Conservation (phyloP, 1,140 invertebrate genomes). For the Asobara japonica region DNA sequence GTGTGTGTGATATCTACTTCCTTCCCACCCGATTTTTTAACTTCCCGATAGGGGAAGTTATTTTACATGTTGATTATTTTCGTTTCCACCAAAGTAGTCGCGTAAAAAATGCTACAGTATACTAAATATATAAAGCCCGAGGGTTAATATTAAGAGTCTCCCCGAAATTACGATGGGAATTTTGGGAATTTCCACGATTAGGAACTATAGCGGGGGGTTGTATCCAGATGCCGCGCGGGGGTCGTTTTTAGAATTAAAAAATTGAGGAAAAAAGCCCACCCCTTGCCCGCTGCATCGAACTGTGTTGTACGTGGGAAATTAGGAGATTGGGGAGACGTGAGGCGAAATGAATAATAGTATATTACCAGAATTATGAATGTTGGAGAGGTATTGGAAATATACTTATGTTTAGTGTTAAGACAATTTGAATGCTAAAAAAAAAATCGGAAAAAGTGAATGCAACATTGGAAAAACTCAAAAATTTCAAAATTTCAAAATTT, state of each 20-base stretch:
- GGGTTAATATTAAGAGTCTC: background rate
- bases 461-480: too few species aligned
- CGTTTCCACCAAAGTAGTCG: too few species aligned
- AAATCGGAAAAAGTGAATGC: too few species aligned
- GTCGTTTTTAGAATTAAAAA: slow-evolving; percentile 13
- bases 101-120: too few species aligned
- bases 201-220: slow-evolving; percentile 1
- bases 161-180: background rate
- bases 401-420: too few species aligned
- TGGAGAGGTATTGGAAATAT: too few species aligned
- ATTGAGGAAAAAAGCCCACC: slow-evolving; percentile 14
- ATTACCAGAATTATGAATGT: too few species aligned
- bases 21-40: background rate
- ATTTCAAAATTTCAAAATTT: too few species aligned
- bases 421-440: too few species aligned
- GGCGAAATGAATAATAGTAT: background rate
- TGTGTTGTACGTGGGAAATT: slow-evolving; percentile 24
- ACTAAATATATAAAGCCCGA: background rate
- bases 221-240: slow-evolving; percentile 24
- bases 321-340: background rate
- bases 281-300: slow-evolving; percentile 22
- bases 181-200: slow-evolving; percentile 27
- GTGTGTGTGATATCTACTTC: background rate
- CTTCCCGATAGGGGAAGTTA: too few species aligned
- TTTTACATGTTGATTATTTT: too few species aligned